These are phyloP conservation scores for Trichopria drosophilae DNA, from an alignment of 2,888 invertebrate species.

Conservation along the genomic window DNA sequence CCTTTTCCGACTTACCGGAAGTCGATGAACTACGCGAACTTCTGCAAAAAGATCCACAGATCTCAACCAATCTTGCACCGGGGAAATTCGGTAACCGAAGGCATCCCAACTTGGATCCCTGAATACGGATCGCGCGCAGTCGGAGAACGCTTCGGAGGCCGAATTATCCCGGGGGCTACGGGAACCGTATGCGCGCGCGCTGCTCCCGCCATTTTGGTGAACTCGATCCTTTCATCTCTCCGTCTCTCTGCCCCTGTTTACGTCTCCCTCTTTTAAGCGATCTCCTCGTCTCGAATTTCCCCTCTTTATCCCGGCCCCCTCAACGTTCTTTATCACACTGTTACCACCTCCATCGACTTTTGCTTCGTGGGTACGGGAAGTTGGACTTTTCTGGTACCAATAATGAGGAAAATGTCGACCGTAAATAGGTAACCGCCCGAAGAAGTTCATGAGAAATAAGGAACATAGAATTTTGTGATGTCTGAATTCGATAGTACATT, in stretches of 20 bases:
- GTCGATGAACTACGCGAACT: constrained; percentile 6
- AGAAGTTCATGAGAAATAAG: no score
- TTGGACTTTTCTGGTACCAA: constrained; percentile 6
- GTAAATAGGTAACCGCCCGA: not conserved
- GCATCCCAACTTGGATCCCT: not conserved
- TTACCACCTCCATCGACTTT: no score
- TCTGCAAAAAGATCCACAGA: constrained; percentile 9
- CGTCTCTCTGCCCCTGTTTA: constrained; percentile 2
- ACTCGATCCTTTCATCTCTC: constrained; percentile 39
- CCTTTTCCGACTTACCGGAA: not conserved
- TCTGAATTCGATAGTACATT: no score
- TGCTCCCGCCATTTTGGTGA: constrained; percentile 52
- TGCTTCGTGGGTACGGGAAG: constrained; percentile 37
- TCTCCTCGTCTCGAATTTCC: constrained; percentile 7
- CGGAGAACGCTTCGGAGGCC: constrained; percentile 24
- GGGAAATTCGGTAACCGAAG: not conserved
- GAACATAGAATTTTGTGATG: no score
- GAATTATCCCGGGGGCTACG: constrained; percentile 23
- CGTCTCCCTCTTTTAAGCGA: constrained; percentile 5
- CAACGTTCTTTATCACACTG: no score
- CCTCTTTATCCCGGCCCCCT: not conserved
- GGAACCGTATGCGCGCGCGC: constrained; percentile 31
- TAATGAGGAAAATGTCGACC: constrained; percentile 6
- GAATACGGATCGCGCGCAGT: constrained; percentile 23
- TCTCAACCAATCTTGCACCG: constrained; percentile 2